Conservation (phyloP, 2,888 invertebrate genomes). For the Nomada ruficornis region DNA sequence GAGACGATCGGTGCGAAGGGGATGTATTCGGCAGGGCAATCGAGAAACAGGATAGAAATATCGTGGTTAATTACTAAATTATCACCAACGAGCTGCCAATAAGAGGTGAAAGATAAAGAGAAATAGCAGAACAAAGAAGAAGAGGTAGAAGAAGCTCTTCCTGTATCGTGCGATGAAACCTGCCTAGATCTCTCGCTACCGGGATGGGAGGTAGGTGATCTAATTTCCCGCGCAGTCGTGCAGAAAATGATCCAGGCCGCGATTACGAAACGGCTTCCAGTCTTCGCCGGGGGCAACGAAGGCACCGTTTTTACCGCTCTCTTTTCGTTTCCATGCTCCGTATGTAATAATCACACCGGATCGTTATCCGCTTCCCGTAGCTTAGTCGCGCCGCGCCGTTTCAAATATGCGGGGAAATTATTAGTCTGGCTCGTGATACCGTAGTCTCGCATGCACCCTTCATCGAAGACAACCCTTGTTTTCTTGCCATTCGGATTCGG, state of each 20-base stretch:
- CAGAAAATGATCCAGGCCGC: constrained; percentile 83
- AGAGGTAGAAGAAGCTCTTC: constrained; percentile 64
- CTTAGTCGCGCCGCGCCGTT: constrained; percentile 59
- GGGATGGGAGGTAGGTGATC: constrained; percentile 82
- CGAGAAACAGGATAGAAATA: constrained; percentile 33
- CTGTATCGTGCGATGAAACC: constrained; percentile 73
- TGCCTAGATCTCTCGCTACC: constrained; percentile 78
- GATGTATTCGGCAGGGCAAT: constrained; percentile 10
- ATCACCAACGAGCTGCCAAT: constrained; percentile 65
- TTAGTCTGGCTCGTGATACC: constrained; percentile 20
- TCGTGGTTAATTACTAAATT: constrained; percentile 66
- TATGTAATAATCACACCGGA: constrained; percentile 60
- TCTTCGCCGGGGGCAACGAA: constrained; percentile 79
- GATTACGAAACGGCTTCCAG: constrained; percentile 84
- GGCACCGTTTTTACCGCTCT: constrained; percentile 75
- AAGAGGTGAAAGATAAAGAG: constrained; percentile 31
- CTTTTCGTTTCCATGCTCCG: constrained; percentile 70
- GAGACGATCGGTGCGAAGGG: not conserved
- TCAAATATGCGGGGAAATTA: constrained; percentile 58
- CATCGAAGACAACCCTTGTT: not conserved
- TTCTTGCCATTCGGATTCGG: not conserved
- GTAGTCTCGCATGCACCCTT: constrained; percentile 4
- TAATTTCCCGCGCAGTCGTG: constrained; percentile 84
- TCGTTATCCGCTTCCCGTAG: constrained; percentile 70
- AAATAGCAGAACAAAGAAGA: constrained; percentile 34